These are phyloP conservation scores for Sardinella longiceps DNA, from an alignment of 2,797 vertebrate genomes.

Conservation along the genomic window DNA sequence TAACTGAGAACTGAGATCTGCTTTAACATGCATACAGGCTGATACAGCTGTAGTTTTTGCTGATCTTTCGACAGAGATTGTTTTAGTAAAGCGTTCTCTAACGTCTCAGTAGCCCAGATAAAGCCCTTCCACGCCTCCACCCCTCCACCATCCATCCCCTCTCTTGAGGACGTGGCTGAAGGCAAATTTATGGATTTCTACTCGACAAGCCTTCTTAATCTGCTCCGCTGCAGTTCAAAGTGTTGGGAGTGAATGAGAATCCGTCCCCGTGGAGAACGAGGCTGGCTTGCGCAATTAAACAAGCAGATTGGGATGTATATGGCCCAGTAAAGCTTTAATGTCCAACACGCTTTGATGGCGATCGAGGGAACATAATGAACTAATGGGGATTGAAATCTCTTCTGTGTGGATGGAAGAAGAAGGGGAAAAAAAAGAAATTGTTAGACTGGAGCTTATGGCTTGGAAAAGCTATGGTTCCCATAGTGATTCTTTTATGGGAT, in stretches of 20 bases:
- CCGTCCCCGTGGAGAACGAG: neutral
- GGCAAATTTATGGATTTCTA: neutral
- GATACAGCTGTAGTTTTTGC: neutral
- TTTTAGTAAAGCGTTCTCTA: no score
- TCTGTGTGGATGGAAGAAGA: no score
- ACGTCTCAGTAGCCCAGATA: neutral
- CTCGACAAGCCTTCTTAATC: neutral
- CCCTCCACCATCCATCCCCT: no score
- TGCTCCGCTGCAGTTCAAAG: neutral
- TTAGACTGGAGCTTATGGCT: neutral
- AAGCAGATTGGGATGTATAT: conserved; percentile 3
- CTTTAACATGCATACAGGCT: no score
- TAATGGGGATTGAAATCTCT: neutral
- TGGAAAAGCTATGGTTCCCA: neutral
- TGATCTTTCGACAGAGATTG: neutral
- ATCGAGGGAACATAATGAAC: neutral
- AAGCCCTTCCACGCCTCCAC: no score
- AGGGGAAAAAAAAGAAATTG: no score
- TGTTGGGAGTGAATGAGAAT: neutral
- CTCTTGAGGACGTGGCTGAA: neutral
- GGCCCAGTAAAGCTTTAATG: neutral
- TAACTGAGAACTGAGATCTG: no score
- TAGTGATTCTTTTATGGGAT: neutral
- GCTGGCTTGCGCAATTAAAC: neutral
- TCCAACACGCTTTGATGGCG: neutral